phyloP scores from a whole-genome alignment of 2,797 vertebrate genomes.

The Melanotaenia pygmaea region DNA sequence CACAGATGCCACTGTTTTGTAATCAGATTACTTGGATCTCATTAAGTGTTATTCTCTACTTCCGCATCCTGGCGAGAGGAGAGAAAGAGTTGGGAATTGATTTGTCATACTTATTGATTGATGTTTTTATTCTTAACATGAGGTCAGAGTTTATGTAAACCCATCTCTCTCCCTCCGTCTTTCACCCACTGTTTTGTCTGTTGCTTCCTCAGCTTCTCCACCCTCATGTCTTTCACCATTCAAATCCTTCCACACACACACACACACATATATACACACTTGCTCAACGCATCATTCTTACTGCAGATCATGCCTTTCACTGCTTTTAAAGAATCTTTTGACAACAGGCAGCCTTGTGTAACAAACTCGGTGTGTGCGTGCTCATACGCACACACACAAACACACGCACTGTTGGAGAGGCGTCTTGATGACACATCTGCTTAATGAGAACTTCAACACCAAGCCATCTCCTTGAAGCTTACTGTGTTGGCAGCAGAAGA shows the following conservation, averaged over 20 bases:
- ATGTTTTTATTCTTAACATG: conserved; percentile 75
- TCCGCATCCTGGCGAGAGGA: conserved; percentile 55
- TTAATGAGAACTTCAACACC: conserved; percentile 25
- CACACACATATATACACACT: conserved; percentile 21
- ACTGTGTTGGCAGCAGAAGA: not conserved
- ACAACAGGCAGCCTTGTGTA: conserved; percentile 56
- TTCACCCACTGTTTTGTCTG: conserved; percentile 22
- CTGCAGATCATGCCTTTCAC: conserved; percentile 69
- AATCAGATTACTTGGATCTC: conserved; percentile 73
- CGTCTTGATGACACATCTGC: conserved; percentile 37
- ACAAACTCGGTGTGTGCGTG: conserved; percentile 4
- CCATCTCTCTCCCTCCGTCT: conserved; percentile 30
- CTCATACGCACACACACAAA: conserved; percentile 7
- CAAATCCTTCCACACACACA: conserved; percentile 31
- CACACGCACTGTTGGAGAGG: conserved; percentile 12
- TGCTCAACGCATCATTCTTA: conserved; percentile 48
- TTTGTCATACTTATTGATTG: conserved; percentile 74
- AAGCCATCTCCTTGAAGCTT: not conserved
- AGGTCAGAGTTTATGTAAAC: conserved; percentile 75
- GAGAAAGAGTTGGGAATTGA: conserved; percentile 64
- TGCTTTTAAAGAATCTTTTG: conserved; percentile 71
- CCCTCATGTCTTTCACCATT: conserved; percentile 41
- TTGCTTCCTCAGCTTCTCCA: conserved; percentile 18
- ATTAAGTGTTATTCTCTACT: conserved; percentile 68
- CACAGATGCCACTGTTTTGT: conserved; percentile 62